A percentile compares a stretch with the other conserved stretches of the same genome.
These are phyloP conservation scores for Helicolenus hilgendorfi DNA, from an alignment of 2,797 vertebrate species.

Conservation along the genomic window DNA sequence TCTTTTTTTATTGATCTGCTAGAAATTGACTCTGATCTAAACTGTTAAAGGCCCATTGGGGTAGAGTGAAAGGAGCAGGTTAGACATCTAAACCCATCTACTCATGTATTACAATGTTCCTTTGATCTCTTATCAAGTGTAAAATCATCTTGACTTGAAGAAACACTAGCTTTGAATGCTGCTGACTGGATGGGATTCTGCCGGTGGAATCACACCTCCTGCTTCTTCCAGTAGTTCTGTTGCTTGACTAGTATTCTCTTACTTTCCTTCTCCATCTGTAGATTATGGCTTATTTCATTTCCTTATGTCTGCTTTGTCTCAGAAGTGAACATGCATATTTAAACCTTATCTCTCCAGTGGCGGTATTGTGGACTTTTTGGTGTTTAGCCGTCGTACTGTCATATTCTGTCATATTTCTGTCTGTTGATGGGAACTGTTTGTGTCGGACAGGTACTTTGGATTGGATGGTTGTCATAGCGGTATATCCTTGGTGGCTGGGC, in stretches of 20 bases:
- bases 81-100: slow-evolving; percentile 43
- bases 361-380: slow-evolving; percentile 13
- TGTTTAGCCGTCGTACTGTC: slow-evolving; percentile 7
- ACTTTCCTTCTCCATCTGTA: slow-evolving; percentile 31
- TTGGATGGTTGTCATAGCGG: slow-evolving; percentile 28
- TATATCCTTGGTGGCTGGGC: slow-evolving; percentile 60
- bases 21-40: background rate
- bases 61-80: slow-evolving; percentile 60
- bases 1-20: background rate
- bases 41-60: background rate
- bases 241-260: background rate
- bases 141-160: slow-evolving; percentile 36
- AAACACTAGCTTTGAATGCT: slow-evolving; percentile 45
- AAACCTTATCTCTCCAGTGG: slow-evolving; percentile 26
- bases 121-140: slow-evolving; percentile 24
- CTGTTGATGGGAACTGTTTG: slow-evolving; percentile 20
- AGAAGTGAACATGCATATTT: background rate
- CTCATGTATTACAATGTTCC: background rate
- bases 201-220: slow-evolving; percentile 46
- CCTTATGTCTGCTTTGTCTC: slow-evolving; percentile 29
- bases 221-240: slow-evolving; percentile 56
- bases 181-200: slow-evolving; percentile 67
- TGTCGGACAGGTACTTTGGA: slow-evolving; percentile 44
- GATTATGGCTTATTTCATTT: slow-evolving; percentile 22
- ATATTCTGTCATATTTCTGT: slow-evolving; percentile 24